phyloP scores from a whole-genome alignment of 1,140 invertebrate species.

The Pseudobourletiella spinata region DNA sequence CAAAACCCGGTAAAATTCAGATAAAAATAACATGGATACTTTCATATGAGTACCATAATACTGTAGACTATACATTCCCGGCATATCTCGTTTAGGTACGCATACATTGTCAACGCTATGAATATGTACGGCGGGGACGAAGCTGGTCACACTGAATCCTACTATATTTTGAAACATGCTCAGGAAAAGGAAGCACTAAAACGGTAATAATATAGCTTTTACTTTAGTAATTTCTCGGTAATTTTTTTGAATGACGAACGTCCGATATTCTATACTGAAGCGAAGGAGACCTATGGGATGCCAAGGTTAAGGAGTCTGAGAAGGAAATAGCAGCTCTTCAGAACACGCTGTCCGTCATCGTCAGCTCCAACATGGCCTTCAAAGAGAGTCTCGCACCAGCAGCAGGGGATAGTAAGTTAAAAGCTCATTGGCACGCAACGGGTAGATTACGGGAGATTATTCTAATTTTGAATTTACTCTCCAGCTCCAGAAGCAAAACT shows the following conservation, averaged over 20 bases:
- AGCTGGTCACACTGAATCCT: slow-evolving; percentile 50
- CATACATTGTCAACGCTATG: slow-evolving; percentile 39
- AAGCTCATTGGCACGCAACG: too few relatives aligned
- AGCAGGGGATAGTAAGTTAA: slow-evolving; percentile 15
- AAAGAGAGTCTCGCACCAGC: slow-evolving; percentile 26
- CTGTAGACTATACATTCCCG: too few relatives aligned
- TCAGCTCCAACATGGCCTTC: slow-evolving; percentile 26
- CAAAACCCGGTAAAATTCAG: slow-evolving; percentile 42
- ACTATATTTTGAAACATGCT: slow-evolving; percentile 53
- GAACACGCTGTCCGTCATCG: slow-evolving; percentile 49
- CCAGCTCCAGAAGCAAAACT: slow-evolving; percentile 12
- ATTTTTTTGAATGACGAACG: too few relatives aligned
- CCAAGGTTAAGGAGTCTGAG: slow-evolving; percentile 55
- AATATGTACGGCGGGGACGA: slow-evolving; percentile 43
- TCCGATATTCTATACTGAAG: too few relatives aligned
- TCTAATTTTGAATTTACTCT: too few relatives aligned
- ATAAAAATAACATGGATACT: too few relatives aligned
- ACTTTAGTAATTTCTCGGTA: too few relatives aligned
- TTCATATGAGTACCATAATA: too few relatives aligned
- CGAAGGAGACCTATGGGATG: slow-evolving; percentile 59
- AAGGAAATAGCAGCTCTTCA: slow-evolving; percentile 63
- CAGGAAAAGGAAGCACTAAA: slow-evolving; percentile 21
- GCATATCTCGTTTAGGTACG: slow-evolving; percentile 36
- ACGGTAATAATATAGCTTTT: slow-evolving; percentile 18
- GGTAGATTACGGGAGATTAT: not conserved